Conservation (phyloP, 2,888 invertebrate species). For the Drosophila infuscata region DNA sequence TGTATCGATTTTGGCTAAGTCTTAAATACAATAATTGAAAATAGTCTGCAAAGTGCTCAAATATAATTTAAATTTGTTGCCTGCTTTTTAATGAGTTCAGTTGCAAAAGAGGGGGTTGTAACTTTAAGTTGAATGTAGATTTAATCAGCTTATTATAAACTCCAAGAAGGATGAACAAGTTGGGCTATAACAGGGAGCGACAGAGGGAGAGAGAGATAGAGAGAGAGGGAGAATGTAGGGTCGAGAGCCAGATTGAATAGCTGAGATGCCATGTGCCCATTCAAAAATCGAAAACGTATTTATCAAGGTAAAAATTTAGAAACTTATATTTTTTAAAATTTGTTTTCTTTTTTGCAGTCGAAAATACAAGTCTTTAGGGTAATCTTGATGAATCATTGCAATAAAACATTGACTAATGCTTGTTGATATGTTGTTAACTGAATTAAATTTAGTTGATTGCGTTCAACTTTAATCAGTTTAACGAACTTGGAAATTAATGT, state of each 20-base stretch:
- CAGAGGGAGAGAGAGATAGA: not conserved
- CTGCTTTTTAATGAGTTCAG: constrained; percentile 26
- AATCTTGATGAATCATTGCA: not conserved
- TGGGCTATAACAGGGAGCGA: not conserved
- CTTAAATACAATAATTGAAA: not conserved
- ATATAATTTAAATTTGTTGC: constrained; percentile 15
- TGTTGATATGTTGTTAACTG: not conserved
- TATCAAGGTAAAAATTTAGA: not conserved
- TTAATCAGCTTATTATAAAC: constrained; percentile 2
- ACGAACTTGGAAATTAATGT: not conserved
- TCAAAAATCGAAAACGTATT: not conserved
- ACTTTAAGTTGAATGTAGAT: not conserved
- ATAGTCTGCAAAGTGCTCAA: not conserved
- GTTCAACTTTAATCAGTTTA: not conserved
- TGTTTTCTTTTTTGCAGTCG: no score
- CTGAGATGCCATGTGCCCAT: not conserved
- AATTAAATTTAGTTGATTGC: not conserved
- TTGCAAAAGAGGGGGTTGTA: not conserved
- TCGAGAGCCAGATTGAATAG: not conserved
- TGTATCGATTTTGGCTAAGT: not conserved
- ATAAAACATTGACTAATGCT: not conserved
- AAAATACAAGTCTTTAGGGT: not conserved
- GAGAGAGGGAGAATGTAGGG: not conserved
- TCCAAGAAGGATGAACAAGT: not conserved
- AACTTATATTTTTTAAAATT: not conserved